Percentiles rank a stretch among this genome's conserved stretches.
Evolutionary conservation across 2,797 vertebrate genomes (phyloP).

Genomic region (Caiman crocodilus): DNA sequence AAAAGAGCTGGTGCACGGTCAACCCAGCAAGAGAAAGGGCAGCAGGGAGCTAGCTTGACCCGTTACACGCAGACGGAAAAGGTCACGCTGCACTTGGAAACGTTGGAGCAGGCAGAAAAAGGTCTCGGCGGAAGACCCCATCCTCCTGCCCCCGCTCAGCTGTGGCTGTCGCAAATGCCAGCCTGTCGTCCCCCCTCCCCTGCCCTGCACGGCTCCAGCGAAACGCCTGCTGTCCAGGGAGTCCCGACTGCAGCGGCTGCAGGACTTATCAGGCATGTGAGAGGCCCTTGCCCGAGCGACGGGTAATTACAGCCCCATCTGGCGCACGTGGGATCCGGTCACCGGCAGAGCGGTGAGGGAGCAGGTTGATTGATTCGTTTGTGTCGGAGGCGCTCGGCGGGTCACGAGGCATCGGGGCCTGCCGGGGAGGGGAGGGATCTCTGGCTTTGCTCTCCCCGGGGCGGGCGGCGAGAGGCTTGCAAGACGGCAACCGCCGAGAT

Average conservation of each 20-base stretch:
- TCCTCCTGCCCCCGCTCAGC: not conserved
- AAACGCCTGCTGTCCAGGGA: rapidly evolving
- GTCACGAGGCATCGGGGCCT: constrained; percentile 28
- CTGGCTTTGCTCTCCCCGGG: not conserved
- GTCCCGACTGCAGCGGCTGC: not conserved
- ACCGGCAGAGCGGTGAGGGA: not conserved
- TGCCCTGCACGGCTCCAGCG: rapidly evolving
- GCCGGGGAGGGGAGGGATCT: constrained; percentile 12
- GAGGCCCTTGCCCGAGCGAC: not conserved
- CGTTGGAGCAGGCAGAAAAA: rapidly evolving
- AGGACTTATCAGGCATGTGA: rapidly evolving
- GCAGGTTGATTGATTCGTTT: constrained; percentile 22
- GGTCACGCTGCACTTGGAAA: not conserved
- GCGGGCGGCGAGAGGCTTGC: too few relatives aligned
- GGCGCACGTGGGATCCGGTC: constrained; percentile 12
- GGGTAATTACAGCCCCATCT: not conserved
- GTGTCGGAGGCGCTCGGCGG: not conserved
- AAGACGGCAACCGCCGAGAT: not conserved
- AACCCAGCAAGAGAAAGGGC: not conserved
- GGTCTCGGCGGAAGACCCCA: not conserved
- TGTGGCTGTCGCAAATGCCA: not conserved
- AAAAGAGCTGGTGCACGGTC: not conserved
- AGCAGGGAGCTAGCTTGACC: not conserved
- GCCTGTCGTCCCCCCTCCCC: not conserved
- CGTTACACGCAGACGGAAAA: rapidly evolving